phyloP scores from a whole-genome alignment of 2,888 invertebrate genomes.

The Hydrotaea diabolus region DNA sequence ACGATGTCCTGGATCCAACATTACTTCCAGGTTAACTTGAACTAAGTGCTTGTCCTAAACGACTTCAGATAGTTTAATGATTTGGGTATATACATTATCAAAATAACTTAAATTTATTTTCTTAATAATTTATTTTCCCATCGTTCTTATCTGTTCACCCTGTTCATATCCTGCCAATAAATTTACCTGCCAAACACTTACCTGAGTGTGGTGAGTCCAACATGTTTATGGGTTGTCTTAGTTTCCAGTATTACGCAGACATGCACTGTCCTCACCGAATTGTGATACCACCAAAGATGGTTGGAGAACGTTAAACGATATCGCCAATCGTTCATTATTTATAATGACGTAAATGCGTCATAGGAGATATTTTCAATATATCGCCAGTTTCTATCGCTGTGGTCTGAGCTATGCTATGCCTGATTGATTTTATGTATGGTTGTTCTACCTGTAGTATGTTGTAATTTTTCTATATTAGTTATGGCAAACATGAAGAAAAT shows the following conservation, averaged over 20 bases:
- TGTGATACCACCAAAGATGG: background rate
- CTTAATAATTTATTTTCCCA: no score
- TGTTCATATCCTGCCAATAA: background rate
- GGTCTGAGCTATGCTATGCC: no score
- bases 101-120: no score
- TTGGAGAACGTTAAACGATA: background rate
- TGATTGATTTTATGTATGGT: no score
- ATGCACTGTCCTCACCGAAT: no score
- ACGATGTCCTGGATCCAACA: no score
- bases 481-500: conserved; percentile 16
- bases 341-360: conserved; percentile 42
- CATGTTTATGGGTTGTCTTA: conserved; percentile 27
- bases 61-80: no score
- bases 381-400: background rate
- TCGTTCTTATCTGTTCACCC: background rate
- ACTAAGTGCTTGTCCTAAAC: no score
- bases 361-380: conserved; percentile 19
- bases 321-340: conserved; percentile 9
- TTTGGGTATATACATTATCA: no score
- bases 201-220: background rate
- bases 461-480: no score
- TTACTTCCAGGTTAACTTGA: no score
- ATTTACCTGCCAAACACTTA: conserved; percentile 3
- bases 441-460: no score
- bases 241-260: background rate